These are phyloP conservation scores for Salpingus planirostris DNA, from an alignment of 2,888 invertebrate genomes.

Conservation along the genomic window DNA sequence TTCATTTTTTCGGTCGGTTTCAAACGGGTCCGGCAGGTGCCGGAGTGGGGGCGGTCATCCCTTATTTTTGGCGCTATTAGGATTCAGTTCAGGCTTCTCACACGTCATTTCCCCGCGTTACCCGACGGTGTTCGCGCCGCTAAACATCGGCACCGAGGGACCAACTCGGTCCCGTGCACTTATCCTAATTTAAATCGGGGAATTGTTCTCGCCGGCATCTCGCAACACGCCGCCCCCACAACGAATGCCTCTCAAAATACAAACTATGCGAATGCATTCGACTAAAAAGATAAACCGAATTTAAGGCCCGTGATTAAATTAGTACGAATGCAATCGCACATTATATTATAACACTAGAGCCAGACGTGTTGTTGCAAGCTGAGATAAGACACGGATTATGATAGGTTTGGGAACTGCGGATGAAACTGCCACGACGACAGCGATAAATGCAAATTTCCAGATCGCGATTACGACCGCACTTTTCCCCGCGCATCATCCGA, in stretches of 20 bases:
- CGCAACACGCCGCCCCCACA: slow-evolving; percentile 5
- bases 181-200: slow-evolving; percentile 32
- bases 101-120: slow-evolving; percentile 43
- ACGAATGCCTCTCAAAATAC: slow-evolving; percentile 28
- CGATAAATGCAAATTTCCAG: slow-evolving; percentile 8
- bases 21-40: too few species aligned
- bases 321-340: slow-evolving; percentile 14
- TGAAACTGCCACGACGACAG: slow-evolving; percentile 5
- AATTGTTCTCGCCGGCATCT: background rate
- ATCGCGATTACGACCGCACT: background rate
- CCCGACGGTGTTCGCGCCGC: slow-evolving; percentile 21
- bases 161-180: slow-evolving; percentile 7
- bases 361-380: slow-evolving; percentile 14
- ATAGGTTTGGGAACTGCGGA: slow-evolving; percentile 26
- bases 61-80: too few species aligned
- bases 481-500: too few species aligned
- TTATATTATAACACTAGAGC: too few species aligned
- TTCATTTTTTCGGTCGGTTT: too few species aligned
- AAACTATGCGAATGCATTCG: slow-evolving; percentile 34
- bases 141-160: slow-evolving; percentile 16
- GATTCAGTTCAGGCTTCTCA: slow-evolving; percentile 33
- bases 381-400: slow-evolving; percentile 15
- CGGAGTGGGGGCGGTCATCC: too few species aligned
- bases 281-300: slow-evolving; percentile 34
- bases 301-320: slow-evolving; percentile 21